phyloP scores from a whole-genome alignment of 2,888 invertebrate genomes.

The Macrosiphum euphorbiae region DNA sequence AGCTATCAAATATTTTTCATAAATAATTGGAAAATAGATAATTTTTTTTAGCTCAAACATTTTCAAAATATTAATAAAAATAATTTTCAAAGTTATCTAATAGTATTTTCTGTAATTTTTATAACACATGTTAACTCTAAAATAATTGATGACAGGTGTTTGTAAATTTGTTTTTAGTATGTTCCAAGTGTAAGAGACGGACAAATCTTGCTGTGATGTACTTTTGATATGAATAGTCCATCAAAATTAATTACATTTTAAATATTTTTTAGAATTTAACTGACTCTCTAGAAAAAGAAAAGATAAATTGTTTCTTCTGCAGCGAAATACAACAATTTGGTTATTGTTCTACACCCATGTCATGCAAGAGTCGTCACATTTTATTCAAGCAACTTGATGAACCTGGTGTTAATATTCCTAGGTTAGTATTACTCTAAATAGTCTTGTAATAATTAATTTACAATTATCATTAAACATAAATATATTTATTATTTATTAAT shows the following conservation, averaged over 20 bases:
- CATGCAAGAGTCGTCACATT: constrained; percentile 41
- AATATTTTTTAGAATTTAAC: constrained; percentile 36
- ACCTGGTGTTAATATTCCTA: constrained; percentile 49
- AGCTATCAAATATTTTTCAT: constrained; percentile 7
- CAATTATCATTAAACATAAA: neutral
- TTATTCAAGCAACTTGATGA: constrained; percentile 36
- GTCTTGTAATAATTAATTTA: neutral
- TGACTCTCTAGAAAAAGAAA: constrained; percentile 39
- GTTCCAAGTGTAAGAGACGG: neutral
- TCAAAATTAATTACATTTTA: neutral
- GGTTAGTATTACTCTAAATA: constrained; percentile 4
- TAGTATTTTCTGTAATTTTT: neutral
- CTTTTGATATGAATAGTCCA: neutral
- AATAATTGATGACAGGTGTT: neutral
- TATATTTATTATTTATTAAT: neutral
- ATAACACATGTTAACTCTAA: neutral
- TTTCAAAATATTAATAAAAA: too few relatives aligned
- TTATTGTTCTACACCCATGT: neutral
- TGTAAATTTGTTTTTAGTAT: neutral
- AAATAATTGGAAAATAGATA: neutral
- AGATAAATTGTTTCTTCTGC: constrained; percentile 8
- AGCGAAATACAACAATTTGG: constrained; percentile 37
- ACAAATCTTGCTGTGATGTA: neutral
- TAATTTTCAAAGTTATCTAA: neutral
- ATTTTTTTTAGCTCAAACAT: neutral